These are phyloP conservation scores for Apostichopus parvimensis DNA, from an alignment of 35 echinoderm and acorn worm species.

Conservation along the genomic window DNA sequence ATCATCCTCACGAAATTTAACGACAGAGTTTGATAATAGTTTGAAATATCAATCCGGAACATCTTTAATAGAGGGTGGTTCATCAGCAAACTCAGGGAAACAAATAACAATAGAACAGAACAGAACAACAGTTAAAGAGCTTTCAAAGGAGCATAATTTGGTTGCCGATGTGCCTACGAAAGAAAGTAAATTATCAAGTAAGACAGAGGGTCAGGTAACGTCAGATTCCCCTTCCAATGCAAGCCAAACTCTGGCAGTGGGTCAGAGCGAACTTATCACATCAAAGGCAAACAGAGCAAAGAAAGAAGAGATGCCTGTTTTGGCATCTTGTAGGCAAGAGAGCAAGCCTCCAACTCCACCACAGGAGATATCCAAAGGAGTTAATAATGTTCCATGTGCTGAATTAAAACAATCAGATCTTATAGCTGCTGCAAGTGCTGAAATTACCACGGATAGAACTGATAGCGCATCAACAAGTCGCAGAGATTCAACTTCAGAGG, in stretches of 20 bases:
- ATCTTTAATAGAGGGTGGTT: background rate
- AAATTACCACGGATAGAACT: background rate
- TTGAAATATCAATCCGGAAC: background rate
- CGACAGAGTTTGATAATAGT: conserved; percentile 33
- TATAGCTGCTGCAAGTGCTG: background rate
- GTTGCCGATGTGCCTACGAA: conserved; percentile 13
- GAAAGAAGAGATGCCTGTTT: background rate
- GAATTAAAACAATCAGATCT: background rate
- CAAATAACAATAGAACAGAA: background rate
- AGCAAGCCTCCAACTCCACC: too few relatives aligned
- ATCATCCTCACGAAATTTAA: conserved; percentile 37
- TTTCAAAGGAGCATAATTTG: conserved; percentile 9
- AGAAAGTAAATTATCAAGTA: background rate
- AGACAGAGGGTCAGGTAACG: background rate
- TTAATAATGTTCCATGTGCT: background rate
- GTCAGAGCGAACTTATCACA: background rate
- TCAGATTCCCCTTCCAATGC: background rate
- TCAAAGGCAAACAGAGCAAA: background rate
- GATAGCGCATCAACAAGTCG: background rate
- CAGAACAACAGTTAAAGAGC: background rate
- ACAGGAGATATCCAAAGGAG: background rate
- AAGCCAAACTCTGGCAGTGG: background rate
- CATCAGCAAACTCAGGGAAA: conserved; percentile 21
- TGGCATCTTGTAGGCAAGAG: too few relatives aligned
- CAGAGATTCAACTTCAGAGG: background rate